Evolutionary conservation across 2,888 invertebrate species (phyloP), one percentile per base, ranked within the genome.

Genomic region (Eristalinus sepulchralis): DNA sequence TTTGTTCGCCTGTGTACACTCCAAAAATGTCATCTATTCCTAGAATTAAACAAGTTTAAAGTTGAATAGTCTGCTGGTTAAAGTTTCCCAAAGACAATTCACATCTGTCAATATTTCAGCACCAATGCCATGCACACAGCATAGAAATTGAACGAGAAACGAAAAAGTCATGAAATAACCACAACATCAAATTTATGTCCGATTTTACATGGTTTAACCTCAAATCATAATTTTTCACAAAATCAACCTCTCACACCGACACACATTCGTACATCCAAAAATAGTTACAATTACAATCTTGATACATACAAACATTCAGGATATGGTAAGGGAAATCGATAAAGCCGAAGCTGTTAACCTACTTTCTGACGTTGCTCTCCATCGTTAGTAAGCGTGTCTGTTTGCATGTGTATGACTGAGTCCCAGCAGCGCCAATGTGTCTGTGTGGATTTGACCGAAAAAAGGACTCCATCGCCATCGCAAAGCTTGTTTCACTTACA

Each of bases 281-380:
- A 68, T 60, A 70, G 27, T 31, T 64, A 60, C 55, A 79, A 39
- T 64, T 84, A 76, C 47, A 75, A 27, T 67, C 63, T 77, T 34
- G n/a, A 33, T 76, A 81, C 71, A 81, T 84, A 76, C 71, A 81
- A 81, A 76, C 76, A 73, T 77, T 39, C 64, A 84, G 76, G 76
- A 81, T 76, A 81, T 85, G 81, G 82, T 66, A 73, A 72, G 76
- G 70, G 73, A 85, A 85, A 85, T 85, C 85, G 85, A 85, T 85
- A 85, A 85, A 82, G 85, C 85, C 82, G 85, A 78, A 85, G 85
- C 85, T 85, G 85, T 85, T 85, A 85, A 85, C 85, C 85, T 85
- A 85, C 85, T 85, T 85, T 84, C 39, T 36, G 53, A 70, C 84
- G 60, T 76, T 47, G 77, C 77, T 57, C 77, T 57, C 72, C 55